Evolutionary conservation across 2,113 vertebrate genomes (phyloP), one percentile per base, ranked within the genome.

Genomic region (Ivindomyrus marchei): DNA sequence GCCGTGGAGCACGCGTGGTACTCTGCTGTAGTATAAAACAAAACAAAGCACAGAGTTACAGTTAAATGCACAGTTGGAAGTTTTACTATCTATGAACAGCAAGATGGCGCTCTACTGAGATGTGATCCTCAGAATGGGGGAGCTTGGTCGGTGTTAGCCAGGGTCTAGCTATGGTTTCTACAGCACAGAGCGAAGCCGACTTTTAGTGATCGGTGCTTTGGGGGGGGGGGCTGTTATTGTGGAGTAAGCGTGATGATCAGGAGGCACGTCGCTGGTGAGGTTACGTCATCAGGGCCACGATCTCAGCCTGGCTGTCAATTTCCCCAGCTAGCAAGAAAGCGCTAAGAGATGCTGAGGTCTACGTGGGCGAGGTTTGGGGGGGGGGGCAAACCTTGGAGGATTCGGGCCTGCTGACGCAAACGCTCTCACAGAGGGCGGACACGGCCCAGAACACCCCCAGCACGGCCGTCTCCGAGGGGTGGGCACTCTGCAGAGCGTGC

Each of bases 371-470:
- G 27, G 53, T 17, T 5, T 50, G 85, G 86, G 31, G 31, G 85
- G 47, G 36, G 36, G 36, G 85, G 85, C 31, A 97, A 98, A 98
- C 97, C 97, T 98, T 96, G 94, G 94, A 17, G 91, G 92, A 94
- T 94, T 95, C 96, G 96, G 96, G 95, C 95, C 95, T 95, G 96
- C 94, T 95, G 95, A 94, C 92, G 95, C 96, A 95, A 95, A 96
- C 94, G 95, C 94, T 95, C 94, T 96, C 95, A 96, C 96, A 98
- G 31, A 98, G 95, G 95, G 94, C 96, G 95, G 96, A 97, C 94
- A 97, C 91, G 94, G 96, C 96, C 95, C 95, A 96, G 94, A 96
- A 95, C 94, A 97, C 94, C 94, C 95, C 96, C 94, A 97, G 95
- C 93, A 96, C 93, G 95, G 95, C 96, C 87, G 95, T 96, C 96